Base-by-base conservation (phyloP, 1,140 invertebrate species). In the Drosophila orosa region DNA sequence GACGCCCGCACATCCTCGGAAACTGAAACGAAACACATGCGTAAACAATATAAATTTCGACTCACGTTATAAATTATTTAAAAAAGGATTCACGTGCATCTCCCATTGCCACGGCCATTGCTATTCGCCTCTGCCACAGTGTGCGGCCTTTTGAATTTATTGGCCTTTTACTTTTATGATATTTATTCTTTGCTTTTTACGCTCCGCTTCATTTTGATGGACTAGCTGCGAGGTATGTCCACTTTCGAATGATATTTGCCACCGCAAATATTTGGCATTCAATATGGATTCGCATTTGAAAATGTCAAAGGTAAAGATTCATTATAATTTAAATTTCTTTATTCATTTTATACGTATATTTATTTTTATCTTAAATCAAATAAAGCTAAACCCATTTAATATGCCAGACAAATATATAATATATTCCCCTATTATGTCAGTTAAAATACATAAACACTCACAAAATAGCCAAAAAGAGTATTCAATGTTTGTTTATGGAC, bases 41-140 rank as follows among this genome's bases (percentile, higher is more conserved):
- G 80, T 83, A 89, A 80, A 80, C 84, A 87, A 87, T 89, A 87
- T 83, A 87, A 80, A 87, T 90, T 86, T 65, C 81, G 57, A 33
- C 57, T 42, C 40, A 77, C 79, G 85, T 80, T 90, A 84, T 89
- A 89, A 89, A 89, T 89, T 90, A 89, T 89, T 89, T 80, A 89
- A 90, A 80, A 86, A 79, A 60, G 79, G 67, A 74, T 78, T 71
- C 60, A 80, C 39, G 59, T 59, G 73, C 58, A 66, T 27, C 39
- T 29, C 35, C 56, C 69, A 48, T 69, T 33, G 45, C 35, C 60
- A 60, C 50, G 31, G 31, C 50, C 31, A 33, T 15, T 35, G 48
- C 29, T 22, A 52, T 15, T 52, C n/a, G 48, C 48, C 29, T 33
- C 22, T 44, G 52, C 37, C 45, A 40, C 33, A 57, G 37, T 77